Base-by-base conservation (phyloP, 2,888 invertebrate species). In the Caenorhabditis auriculariae region DNA sequence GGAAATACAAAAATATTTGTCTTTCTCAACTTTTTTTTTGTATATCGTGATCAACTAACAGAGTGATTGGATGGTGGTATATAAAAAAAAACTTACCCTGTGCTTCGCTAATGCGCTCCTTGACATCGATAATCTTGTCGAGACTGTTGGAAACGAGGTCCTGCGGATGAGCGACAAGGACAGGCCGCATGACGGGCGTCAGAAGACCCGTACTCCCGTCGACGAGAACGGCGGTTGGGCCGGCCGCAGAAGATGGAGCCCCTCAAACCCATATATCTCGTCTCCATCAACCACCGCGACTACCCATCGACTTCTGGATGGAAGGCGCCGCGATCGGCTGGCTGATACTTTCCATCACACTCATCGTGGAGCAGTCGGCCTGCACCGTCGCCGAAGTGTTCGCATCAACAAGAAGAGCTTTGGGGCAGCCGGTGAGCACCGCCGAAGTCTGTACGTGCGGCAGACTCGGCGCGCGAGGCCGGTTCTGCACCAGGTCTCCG, bases 111-210 rank as follows among this genome's bases (percentile, higher is more conserved):
- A 82, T 63, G 49, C 79, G 72, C 55, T 70, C 75, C 54, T 69
- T 74, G 21, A 77, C 75, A 53, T 76, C 72, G n/a, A 77, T 57
- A 41, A 77, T 77, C 29, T 67, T 60, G 43, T 77, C 77, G 19
- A 77, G 56, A 6, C 74, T 72, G 48, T 59, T 60, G 23, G 75
- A 68, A 6, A 78, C 78, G 24, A 78, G 59, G 50, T 75, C 66
- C 53, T 76, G 76, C 17, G 77, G 76, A 51, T 75, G 69, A 2
- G 51, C 37, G 38, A 63, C 58, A 7, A 54, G 47, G 24, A 63
- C 58, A 12, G 58, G 62, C 15, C 52, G 37, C 19, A 63, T 35
- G 12, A 35, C 54, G 23, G 62, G 62, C 2, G 62, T 61, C 37
- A 61, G 27, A 17, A 61, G 41, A 0, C 61, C 61, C 19, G 57